Conservation (phyloP, 2,113 vertebrate species). For the Camarhynchus parvulus region DNA sequence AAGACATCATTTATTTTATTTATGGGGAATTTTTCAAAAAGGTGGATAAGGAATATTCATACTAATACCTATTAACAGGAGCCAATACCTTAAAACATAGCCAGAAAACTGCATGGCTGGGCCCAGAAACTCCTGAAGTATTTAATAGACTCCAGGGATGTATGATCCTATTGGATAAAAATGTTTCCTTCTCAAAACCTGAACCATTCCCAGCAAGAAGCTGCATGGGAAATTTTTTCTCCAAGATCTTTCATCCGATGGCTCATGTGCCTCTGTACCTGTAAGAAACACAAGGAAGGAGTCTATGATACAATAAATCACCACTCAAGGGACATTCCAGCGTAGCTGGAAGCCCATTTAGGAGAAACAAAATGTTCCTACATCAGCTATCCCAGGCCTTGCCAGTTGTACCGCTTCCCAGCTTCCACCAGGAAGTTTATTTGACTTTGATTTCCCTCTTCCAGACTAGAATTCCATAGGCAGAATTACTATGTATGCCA, state of each 20-base stretch:
- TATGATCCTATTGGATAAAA: conserved; percentile 2
- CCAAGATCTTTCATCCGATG: not conserved
- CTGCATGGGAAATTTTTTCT: not conserved
- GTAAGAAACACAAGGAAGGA: not conserved
- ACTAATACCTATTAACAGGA: not conserved
- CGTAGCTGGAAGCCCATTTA: not conserved
- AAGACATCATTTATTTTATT: conserved; percentile 4
- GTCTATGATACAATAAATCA: not conserved
- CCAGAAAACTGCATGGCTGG: not conserved
- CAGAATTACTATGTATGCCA: not conserved
- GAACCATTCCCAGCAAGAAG: not conserved
- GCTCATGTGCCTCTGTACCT: not conserved
- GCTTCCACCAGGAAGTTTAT: not conserved
- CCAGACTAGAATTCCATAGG: not conserved
- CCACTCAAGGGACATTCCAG: not conserved
- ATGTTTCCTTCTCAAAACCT: conserved; percentile 2
- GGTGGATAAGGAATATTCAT: conserved; percentile 21
- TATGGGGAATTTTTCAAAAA: not conserved
- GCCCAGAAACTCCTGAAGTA: not conserved
- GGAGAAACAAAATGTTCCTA: not conserved
- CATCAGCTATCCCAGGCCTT: not conserved
- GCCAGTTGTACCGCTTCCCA: not conserved
- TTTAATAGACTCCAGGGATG: not conserved
- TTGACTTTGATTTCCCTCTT: not conserved
- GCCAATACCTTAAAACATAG: not conserved